phyloP scores from a whole-genome alignment of 2,113 vertebrate species.

The Urocolius indicus region DNA sequence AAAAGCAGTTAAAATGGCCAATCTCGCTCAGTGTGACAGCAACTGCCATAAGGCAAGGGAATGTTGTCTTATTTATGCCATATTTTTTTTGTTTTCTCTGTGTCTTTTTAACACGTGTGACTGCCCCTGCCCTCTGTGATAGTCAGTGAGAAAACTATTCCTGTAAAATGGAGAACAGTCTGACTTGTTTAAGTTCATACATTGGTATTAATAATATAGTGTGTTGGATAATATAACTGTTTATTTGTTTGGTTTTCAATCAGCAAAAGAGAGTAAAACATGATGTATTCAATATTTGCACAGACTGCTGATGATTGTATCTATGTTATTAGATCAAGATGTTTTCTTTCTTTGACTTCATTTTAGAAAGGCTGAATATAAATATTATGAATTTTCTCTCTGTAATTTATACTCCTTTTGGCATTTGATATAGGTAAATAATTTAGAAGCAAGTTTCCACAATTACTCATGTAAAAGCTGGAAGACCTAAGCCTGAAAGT shows the following conservation, averaged over 20 bases:
- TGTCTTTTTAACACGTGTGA: neutral
- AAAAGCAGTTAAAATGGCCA: neutral
- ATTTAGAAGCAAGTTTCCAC: neutral
- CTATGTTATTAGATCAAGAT: slow-evolving; percentile 28
- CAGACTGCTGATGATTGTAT: slow-evolving; percentile 19
- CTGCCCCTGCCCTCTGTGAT: neutral
- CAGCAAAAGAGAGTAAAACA: neutral
- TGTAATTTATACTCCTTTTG: slow-evolving; percentile 1
- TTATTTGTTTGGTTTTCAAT: slow-evolving; percentile 18
- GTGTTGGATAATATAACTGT: neutral
- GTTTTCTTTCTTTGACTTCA: slow-evolving; percentile 1
- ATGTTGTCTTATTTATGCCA: neutral
- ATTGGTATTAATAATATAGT: neutral
- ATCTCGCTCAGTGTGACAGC: fast-evolving
- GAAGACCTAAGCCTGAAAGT: neutral
- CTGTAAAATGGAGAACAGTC: neutral
- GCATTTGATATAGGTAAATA: neutral
- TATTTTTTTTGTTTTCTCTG: neutral
- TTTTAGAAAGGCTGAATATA: neutral
- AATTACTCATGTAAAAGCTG: neutral
- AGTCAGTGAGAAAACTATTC: neutral
- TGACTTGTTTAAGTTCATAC: neutral
- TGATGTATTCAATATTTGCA: slow-evolving; percentile 1
- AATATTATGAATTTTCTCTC: slow-evolving; percentile 4
- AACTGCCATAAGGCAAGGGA: neutral